These are phyloP conservation scores for Apostichopus parvimensis DNA, from an alignment of 35 echinoderm and acorn worm species.

Conservation along the genomic window DNA sequence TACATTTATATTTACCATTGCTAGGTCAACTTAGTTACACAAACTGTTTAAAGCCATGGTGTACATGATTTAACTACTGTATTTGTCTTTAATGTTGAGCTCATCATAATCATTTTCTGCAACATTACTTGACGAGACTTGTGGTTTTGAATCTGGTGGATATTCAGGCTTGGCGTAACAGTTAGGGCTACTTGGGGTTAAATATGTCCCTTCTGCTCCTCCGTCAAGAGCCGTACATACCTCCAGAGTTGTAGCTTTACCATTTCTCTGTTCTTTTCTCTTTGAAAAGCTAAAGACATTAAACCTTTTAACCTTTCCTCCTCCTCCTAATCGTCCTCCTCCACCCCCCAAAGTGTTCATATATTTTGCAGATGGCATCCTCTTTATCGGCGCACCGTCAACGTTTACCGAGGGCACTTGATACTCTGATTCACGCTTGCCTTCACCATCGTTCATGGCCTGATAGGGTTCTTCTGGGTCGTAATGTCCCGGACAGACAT, in stretches of 20 bases:
- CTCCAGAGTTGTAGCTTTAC: background rate
- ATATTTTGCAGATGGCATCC: conserved; percentile 8
- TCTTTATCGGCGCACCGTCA: background rate
- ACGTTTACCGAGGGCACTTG: conserved; percentile 21
- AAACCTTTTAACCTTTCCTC: conserved; percentile 5
- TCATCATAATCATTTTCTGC: conserved; percentile 41
- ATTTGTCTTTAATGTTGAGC: background rate
- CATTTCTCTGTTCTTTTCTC: background rate
- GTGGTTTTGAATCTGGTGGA: background rate
- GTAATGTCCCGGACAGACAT: background rate
- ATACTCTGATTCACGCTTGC: conserved; percentile 8
- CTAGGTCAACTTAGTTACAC: too few species aligned
- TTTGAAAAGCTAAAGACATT: conserved; percentile 32
- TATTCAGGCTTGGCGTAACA: conserved; percentile 27
- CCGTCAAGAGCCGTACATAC: background rate
- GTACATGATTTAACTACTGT: too few species aligned
- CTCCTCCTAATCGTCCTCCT: too few species aligned
- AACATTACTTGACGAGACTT: background rate
- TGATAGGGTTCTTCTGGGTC: conserved; percentile 44
- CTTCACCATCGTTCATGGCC: background rate
- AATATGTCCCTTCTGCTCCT: background rate
- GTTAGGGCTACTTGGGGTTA: background rate
- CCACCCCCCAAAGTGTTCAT: conserved; percentile 34
- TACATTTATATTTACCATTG: too few species aligned
- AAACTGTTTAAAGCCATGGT: too few species aligned